Evolutionary conservation across 1,140 invertebrate species (phyloP).

Genomic region (Andrena cerasifolii): DNA sequence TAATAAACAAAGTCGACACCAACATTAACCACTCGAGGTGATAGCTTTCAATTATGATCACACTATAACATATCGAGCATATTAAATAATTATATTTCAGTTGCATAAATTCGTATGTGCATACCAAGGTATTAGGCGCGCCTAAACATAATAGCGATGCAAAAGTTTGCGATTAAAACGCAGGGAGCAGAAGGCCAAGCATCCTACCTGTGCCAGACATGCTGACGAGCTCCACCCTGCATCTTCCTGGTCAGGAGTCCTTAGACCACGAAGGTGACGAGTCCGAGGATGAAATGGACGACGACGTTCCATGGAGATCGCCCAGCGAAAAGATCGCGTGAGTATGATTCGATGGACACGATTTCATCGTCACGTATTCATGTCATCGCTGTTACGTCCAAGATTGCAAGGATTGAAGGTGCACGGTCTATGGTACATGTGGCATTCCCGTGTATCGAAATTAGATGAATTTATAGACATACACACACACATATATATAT

Average conservation of each 20-base stretch:
- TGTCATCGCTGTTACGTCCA: slow-evolving; percentile 6
- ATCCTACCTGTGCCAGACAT: slow-evolving; percentile 95
- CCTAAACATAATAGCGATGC: background rate
- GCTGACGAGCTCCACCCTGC: slow-evolving; percentile 90
- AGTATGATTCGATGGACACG: slow-evolving; percentile 78
- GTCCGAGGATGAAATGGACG: slow-evolving; percentile 93
- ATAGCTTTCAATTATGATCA: too few relatives aligned
- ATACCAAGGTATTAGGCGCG: too few relatives aligned
- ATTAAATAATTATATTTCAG: too few relatives aligned
- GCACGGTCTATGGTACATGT: background rate
- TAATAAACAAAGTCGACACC: too few relatives aligned
- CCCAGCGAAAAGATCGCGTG: slow-evolving; percentile 95
- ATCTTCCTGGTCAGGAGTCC: slow-evolving; percentile 87
- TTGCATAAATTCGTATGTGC: too few relatives aligned
- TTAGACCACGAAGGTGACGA: slow-evolving; percentile 89
- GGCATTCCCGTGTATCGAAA: background rate
- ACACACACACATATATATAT: slow-evolving; percentile 35
- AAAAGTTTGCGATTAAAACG: background rate
- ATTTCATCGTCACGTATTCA: background rate
- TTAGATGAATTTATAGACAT: slow-evolving; percentile 18
- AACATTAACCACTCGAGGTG: too few relatives aligned
- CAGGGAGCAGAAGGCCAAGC: slow-evolving; percentile 91
- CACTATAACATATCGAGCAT: too few relatives aligned
- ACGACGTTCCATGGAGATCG: slow-evolving; percentile 94
- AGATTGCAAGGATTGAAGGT: slow-evolving; percentile 36